Evolutionary conservation across 2,797 vertebrate species (phyloP), one percentile per base, ranked within the genome.

Genomic region (Borostomias antarcticus): DNA sequence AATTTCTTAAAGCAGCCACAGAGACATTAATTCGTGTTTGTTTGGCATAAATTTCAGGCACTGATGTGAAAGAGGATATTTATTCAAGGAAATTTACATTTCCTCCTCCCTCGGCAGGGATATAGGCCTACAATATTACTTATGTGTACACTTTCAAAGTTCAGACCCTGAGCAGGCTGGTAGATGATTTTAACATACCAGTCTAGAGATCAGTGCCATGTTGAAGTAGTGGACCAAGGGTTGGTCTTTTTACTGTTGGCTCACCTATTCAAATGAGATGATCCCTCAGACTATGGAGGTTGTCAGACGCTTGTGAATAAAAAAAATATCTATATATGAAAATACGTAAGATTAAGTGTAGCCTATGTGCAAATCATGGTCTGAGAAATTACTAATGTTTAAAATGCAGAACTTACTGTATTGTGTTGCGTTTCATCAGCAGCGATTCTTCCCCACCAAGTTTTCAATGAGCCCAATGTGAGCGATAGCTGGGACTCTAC

Each of bases 1-100:
- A 87, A 87, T 86, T 84, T 87, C 82, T 89, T 83, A 87, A 86
- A 82, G 79, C 80, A 74, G 81, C 78, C 83, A 83, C 81, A 84
- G 75, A 89, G 75, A 86, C 76, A 61, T 83, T 73, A 73, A 71
- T 85, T 73, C 80, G 79, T 87, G 85, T 84, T 88, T 88, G 79
- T 82, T 76, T 86, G 80, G 77, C 74, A 77, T 64, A 67, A 73
- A 75, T 75, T 71, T 70, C 81, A 70, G 72, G 81, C 58, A 58
- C 70, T 75, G 85, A 82, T 89, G 76, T 75, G 71, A 85, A 81
- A 77, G 76, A 63, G 74, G 54, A 83, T 91, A 85, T 90, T 89
- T 89, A 85, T 68, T 84, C 68, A 82, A 75, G 81, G 81, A 87
- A 85, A 85, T 82, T 76, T 85, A 89, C 85, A 89, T 89, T 88